A percentile compares a stretch with the other conserved stretches of the same genome.
phyloP scores from a whole-genome alignment of 2,113 vertebrate species.

The Dermatemys mawii region DNA sequence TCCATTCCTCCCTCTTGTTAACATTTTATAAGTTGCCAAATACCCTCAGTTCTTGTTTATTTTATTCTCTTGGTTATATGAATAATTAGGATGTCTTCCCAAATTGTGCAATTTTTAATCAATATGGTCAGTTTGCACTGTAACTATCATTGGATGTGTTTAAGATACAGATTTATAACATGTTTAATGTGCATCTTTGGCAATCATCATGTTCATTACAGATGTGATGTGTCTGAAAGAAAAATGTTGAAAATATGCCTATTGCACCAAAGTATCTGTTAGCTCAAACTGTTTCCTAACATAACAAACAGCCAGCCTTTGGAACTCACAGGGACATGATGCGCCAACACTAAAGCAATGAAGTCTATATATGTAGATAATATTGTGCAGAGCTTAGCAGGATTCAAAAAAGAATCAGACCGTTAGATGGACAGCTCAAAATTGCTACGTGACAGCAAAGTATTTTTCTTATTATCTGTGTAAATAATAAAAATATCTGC shows the following conservation, averaged over 20 bases:
- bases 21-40: not conserved
- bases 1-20: not conserved
- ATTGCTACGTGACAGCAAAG: not conserved
- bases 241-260: not conserved
- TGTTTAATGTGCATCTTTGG: not conserved
- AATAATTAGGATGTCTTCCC: slow-evolving; percentile 18
- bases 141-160: not conserved
- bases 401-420: not conserved
- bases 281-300: not conserved
- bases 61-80: slow-evolving; percentile 44
- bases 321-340: not conserved
- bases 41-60: not conserved
- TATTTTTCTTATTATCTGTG: not conserved
- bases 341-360: not conserved
- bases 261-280: not conserved
- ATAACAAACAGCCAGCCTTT: not conserved
- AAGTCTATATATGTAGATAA: not conserved
- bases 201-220: not conserved
- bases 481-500: not conserved
- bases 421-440: not conserved
- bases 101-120: not conserved
- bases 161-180: fast-evolving
- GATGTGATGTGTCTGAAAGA: fast-evolving
- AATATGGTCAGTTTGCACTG: fast-evolving
- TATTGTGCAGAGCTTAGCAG: not conserved